Base-by-base conservation (phyloP, 2,888 invertebrate genomes). In the Perithous albicinctus region DNA sequence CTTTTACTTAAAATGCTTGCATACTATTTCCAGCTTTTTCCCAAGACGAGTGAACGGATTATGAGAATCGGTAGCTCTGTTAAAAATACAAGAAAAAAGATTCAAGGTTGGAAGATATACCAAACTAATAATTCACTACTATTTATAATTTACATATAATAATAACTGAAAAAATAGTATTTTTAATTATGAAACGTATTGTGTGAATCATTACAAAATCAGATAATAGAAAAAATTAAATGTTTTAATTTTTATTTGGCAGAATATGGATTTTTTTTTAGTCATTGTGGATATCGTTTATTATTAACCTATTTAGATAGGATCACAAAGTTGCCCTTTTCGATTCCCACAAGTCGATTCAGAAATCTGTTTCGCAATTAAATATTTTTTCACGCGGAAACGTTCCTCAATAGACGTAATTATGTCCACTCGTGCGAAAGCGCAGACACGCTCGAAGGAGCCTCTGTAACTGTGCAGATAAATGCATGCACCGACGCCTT, bases 401-500 rank as follows among this genome's bases (percentile, higher is more conserved):
- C 61, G 18, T n/a, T 35, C 23, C 77, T 26, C 46, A 66, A 74
- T 69, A 63, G 73, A 63, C 67, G 51, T 61, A 56, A 64, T 38
- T 41, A 38, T 43, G 74, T 64, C 56, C 78, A 75, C 70, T 72
- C 78, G 82, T 82, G 70, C 78, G 75, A 78, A 75, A 72, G 69
- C 54, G 29, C 48, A 29, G 69, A 78, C 69, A 74, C 76, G 74
- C 72, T 77, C 26, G 38, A 77, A 18, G 70, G 20, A 72, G 66
- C 26, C 51, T 41, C 29, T 15, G 63, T n/a, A 48, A 63, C 48
- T 46, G 35, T 51, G 41, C 51, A 75, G 81, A 81, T 81, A 78
- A 78, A 82, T 82, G 78, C 70, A 82, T 66, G 78, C 81, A 78
- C 54, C 77, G 63, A 63, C 75, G 81, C 63, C 66, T 78, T 38